Percentiles rank a stretch among this genome's conserved stretches.
phyloP scores from a whole-genome alignment of 2,113 vertebrate genomes.

The Sphaerodactylus townsendi region DNA sequence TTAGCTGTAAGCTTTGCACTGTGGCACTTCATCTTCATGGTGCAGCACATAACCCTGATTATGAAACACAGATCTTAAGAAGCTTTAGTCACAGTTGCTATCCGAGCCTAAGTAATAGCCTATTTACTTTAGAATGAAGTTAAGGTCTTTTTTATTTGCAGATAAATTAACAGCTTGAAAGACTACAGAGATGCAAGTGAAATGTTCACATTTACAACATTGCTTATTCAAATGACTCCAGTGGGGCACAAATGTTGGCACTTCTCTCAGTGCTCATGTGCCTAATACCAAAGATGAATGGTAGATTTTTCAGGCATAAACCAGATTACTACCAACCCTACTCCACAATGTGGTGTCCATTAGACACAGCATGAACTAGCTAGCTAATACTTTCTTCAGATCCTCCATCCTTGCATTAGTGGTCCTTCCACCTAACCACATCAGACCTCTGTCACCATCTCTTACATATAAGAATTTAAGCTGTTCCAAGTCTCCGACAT shows the following conservation, averaged over 20 bases:
- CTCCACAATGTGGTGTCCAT: too few species aligned
- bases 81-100: slow-evolving; percentile 4
- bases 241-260: not conserved
- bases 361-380: not conserved
- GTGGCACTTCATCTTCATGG: not conserved
- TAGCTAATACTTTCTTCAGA: not conserved
- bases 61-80: not conserved
- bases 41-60: not conserved
- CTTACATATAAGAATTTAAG: too few species aligned
- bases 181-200: not conserved
- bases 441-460: too few species aligned
- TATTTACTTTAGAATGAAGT: slow-evolving; percentile 20
- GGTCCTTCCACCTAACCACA: too few species aligned
- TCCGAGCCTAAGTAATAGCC: not conserved
- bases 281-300: fast-evolving
- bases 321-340: too few species aligned
- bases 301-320: not conserved
- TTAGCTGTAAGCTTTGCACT: not conserved
- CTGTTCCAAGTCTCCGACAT: too few species aligned
- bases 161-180: not conserved
- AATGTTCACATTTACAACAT: not conserved
- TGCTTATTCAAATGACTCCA: not conserved
- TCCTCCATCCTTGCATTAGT: not conserved
- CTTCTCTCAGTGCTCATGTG: not conserved
- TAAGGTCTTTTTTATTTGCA: fast-evolving